Evolutionary conservation across 2,888 invertebrate species (phyloP), one percentile per base, ranked within the genome.

Genomic region (Idaea dimidiata): DNA sequence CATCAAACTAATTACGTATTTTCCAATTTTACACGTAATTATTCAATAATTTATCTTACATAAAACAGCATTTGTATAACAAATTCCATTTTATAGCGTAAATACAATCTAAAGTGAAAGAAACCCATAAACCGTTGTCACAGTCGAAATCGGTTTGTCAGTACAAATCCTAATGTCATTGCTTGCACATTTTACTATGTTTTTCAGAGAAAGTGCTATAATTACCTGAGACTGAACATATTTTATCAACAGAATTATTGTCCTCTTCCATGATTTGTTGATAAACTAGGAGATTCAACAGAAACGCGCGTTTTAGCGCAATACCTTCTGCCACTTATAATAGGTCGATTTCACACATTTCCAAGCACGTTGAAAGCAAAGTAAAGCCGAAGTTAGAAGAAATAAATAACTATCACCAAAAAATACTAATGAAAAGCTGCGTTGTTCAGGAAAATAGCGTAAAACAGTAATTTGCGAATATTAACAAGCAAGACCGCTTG

Each of bases 321-420:
- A 76, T 77, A 84, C 82, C 87, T 88, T 87, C 84, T 88, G 91
- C 86, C 87, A 89, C 84, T 82, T 67, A 64, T 66, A 77, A 73
- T 74, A 75, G 64, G 68, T 70, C 72, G 72, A 78, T 77, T 76
- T 73, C 69, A 66, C 69, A 69, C 83, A 87, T 86, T 81, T 84
- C 77, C 75, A 72, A 64, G 66, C 67, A 70, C 65, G 65, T 66
- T 68, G 62, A 58, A 59, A 64, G 61, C 65, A 68, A 57, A 55
- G 18, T 17, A 60, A 53, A 43, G 16, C 32, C 33, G 16, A 61
- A 64, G 53, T 55, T 61, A 62, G 55, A 56, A 14, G 24, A 62
- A 58, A 56, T 17, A 54, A 17, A 55, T 17, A 58, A 62, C 18
- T 10, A 16, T 24, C 54, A 60, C 6, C 16, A 59, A 53, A 32